A percentile compares a stretch with the other conserved stretches of the same genome.
phyloP scores from a whole-genome alignment of 2,888 invertebrate species.

The Helleia helle region DNA sequence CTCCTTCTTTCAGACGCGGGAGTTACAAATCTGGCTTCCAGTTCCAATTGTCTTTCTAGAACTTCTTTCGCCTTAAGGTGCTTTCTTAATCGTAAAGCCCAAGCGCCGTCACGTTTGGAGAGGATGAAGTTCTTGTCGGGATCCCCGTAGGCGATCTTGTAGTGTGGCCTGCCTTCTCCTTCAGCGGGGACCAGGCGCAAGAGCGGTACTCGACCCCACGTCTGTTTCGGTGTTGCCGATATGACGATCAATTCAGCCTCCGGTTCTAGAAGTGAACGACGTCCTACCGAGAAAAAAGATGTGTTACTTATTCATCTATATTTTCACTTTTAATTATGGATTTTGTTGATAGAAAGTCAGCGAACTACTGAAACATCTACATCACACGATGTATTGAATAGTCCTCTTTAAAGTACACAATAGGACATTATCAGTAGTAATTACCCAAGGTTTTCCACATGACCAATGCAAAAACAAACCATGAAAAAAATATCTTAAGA shows the following conservation, averaged over 20 bases:
- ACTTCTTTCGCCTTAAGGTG: slow-evolving; percentile 35
- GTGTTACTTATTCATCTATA: no score
- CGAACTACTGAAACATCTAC: no score
- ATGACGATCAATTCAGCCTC: slow-evolving; percentile 54
- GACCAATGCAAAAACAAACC: no score
- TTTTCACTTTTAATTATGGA: no score
- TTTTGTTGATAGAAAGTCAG: no score
- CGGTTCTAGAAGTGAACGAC: slow-evolving; percentile 50
- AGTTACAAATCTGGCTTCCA: slow-evolving; percentile 55
- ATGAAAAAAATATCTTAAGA: no score
- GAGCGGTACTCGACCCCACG: slow-evolving; percentile 55
- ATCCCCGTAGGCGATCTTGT: slow-evolving; percentile 55
- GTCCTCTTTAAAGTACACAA: no score
- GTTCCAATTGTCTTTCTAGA: slow-evolving; percentile 46
- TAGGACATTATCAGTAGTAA: no score
- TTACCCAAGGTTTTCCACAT: no score
- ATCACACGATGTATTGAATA: no score
- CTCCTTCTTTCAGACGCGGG: slow-evolving; percentile 25
- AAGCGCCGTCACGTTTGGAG: slow-evolving; percentile 49
- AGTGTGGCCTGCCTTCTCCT: slow-evolving; percentile 48
- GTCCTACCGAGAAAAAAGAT: slow-evolving; percentile 34
- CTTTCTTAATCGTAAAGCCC: slow-evolving; percentile 46
- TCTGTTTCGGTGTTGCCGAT: slow-evolving; percentile 39
- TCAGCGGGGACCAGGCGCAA: slow-evolving; percentile 51
- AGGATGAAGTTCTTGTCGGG: slow-evolving; percentile 39